Evolutionary conservation across 2,113 vertebrate species (phyloP).

Genomic region (Zosterops hypoxanthus): DNA sequence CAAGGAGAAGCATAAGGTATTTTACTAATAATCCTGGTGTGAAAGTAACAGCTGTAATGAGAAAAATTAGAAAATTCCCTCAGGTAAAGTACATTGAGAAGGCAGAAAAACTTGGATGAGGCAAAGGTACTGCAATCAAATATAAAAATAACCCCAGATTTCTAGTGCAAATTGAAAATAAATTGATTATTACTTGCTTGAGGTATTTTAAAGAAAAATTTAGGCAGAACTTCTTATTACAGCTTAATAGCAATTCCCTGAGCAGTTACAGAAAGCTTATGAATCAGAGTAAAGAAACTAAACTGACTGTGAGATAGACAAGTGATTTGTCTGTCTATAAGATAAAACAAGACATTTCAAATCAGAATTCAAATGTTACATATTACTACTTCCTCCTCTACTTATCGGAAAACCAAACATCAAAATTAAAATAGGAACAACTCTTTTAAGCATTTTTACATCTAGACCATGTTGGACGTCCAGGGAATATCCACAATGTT

Average conservation of each 20-base stretch:
- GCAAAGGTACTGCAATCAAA: neutral
- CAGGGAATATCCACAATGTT: neutral
- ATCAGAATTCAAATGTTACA: neutral
- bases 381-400: neutral
- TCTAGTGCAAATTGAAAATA: neutral
- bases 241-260: neutral
- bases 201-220: neutral
- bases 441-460: neutral
- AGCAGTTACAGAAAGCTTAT: neutral
- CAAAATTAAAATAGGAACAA: neutral
- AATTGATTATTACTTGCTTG: neutral
- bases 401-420: neutral
- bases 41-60: constrained; percentile 2
- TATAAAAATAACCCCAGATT: neutral
- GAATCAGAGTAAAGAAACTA: neutral
- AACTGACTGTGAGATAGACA: neutral
- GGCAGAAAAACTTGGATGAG: neutral
- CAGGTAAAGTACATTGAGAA: neutral
- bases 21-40: neutral
- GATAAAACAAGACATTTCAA: neutral
- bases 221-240: neutral
- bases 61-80: neutral
- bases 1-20: neutral
- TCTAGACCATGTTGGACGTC: neutral
- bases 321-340: neutral